Evolutionary conservation across 53 echinoderm and acorn worm genomes (phyloP).

Genomic region (Luidia sarsii): DNA sequence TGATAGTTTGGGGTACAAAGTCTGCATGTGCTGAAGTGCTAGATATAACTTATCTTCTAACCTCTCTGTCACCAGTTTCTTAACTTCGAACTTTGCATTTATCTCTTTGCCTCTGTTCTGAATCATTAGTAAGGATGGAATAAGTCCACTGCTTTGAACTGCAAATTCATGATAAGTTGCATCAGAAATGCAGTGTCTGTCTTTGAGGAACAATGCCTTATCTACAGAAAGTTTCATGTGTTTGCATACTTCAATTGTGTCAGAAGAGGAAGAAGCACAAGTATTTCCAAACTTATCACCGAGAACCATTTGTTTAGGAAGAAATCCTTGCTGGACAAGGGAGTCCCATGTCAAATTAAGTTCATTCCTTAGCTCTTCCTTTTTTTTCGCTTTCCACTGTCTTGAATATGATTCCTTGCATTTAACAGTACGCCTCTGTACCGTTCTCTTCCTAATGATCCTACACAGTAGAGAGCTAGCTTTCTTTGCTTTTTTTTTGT

Average conservation of each 20-base stretch:
- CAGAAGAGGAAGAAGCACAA: background rate
- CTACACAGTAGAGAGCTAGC: background rate
- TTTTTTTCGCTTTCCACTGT: constrained; percentile 21
- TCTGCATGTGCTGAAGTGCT: background rate
- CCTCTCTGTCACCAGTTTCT: constrained; percentile 2
- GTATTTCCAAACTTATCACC: constrained; percentile 12
- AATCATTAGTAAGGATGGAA: background rate
- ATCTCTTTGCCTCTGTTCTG: constrained; percentile 1
- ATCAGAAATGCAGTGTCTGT: constrained; percentile 15
- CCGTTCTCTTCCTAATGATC: background rate
- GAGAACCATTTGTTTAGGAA: background rate
- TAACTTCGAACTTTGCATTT: background rate
- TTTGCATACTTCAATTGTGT: background rate
- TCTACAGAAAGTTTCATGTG: background rate
- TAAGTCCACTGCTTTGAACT: background rate
- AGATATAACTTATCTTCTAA: background rate
- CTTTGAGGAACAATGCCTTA: constrained; percentile 3
- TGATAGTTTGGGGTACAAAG: constrained; percentile 3
- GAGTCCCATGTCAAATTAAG: constrained; percentile 8
- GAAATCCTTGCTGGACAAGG: constrained; percentile 1
- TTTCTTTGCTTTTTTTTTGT: background rate
- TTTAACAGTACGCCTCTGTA: background rate
- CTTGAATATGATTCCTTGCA: background rate
- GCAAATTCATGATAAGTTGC: constrained; percentile 8
- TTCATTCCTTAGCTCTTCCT: background rate